Evolutionary conservation across 1,140 invertebrate species (phyloP).

Genomic region (Triops longicaudatus): DNA sequence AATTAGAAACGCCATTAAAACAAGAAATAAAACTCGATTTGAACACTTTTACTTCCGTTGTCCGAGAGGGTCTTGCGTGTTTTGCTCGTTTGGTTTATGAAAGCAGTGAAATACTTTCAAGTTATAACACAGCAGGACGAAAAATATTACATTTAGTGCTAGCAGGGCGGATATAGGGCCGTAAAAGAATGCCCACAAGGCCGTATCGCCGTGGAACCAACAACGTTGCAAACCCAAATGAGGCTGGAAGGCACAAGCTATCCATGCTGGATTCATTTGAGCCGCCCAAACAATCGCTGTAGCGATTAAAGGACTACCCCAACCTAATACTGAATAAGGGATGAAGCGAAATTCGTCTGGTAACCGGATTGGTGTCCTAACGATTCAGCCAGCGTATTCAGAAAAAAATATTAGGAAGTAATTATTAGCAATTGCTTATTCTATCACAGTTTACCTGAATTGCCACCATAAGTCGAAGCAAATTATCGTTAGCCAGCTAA

Average conservation of each 20-base stretch:
- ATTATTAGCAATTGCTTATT: neutral
- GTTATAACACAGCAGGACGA: slow-evolving; percentile 9
- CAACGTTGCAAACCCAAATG: slow-evolving; percentile 15
- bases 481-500: slow-evolving; percentile 19
- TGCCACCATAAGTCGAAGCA: slow-evolving; percentile 26
- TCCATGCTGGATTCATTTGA: slow-evolving; percentile 1
- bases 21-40: neutral
- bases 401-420: too few relatives aligned
- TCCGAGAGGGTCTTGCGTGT: slow-evolving; percentile 9
- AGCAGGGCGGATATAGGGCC: slow-evolving; percentile 6
- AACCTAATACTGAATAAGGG: slow-evolving; percentile 18
- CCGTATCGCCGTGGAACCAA: slow-evolving; percentile 21
- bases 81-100: neutral
- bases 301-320: neutral
- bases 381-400: too few relatives aligned
- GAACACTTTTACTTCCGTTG: neutral
- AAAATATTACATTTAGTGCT: slow-evolving; percentile 16
- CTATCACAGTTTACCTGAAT: slow-evolving; percentile 1
- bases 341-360: slow-evolving; percentile 22
- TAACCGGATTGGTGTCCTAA: neutral
- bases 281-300: slow-evolving; percentile 16
- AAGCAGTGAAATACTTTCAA: slow-evolving; percentile 6
- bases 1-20: neutral
- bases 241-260: neutral
- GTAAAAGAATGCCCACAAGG: slow-evolving; percentile 22